phyloP scores from a whole-genome alignment of 2,797 vertebrate species.

The Gadopsis marmoratus region DNA sequence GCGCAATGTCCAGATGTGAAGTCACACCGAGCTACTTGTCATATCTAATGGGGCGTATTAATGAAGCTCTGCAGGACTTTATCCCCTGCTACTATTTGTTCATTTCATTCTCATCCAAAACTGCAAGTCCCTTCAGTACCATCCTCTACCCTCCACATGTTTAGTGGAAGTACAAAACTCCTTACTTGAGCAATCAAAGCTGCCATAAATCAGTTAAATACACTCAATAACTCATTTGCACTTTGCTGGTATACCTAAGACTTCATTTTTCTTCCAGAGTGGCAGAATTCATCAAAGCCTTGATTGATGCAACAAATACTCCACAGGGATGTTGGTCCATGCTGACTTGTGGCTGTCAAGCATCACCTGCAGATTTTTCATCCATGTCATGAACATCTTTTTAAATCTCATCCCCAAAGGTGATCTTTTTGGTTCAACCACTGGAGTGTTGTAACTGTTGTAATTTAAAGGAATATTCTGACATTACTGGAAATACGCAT shows the following conservation, averaged over 20 bases:
- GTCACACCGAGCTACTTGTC: slow-evolving; percentile 66
- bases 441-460: background rate
- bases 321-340: slow-evolving; percentile 29
- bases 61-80: slow-evolving; percentile 65
- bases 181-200: slow-evolving; percentile 52
- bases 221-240: slow-evolving; percentile 12
- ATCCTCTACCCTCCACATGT: slow-evolving; percentile 52
- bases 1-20: slow-evolving; percentile 77
- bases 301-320: slow-evolving; percentile 34
- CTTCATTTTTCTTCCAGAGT: slow-evolving; percentile 20
- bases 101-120: slow-evolving; percentile 46
- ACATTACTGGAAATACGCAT: too few species aligned
- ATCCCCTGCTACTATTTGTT: slow-evolving; percentile 49
- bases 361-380: slow-evolving; percentile 46
- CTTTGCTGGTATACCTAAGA: slow-evolving; percentile 1
- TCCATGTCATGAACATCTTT: slow-evolving; percentile 24
- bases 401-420: slow-evolving; percentile 15
- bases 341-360: slow-evolving; percentile 33
- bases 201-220: slow-evolving; percentile 31
- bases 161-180: slow-evolving; percentile 45
- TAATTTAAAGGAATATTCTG: background rate
- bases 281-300: slow-evolving; percentile 44
- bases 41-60: slow-evolving; percentile 72
- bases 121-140: slow-evolving; percentile 13
- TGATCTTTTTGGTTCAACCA: background rate